Conservation (phyloP, 1,140 invertebrate species). For the Yoshiicerus persimilis region DNA sequence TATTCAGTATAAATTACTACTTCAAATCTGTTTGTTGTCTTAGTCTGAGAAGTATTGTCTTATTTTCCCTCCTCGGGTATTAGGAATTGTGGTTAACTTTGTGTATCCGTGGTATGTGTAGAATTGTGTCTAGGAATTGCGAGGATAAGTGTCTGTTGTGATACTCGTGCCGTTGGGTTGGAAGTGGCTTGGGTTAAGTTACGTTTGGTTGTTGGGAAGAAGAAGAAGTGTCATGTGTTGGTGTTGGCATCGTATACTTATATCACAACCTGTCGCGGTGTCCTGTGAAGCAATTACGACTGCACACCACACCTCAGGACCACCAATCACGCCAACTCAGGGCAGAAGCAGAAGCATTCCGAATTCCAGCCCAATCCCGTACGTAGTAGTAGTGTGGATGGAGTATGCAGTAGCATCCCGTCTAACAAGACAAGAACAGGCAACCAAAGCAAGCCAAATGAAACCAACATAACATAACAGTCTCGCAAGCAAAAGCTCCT, state of each 20-base stretch:
- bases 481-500: background rate
- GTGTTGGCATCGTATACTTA: conserved; percentile 45
- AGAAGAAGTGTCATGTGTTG: conserved; percentile 44
- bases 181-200: background rate
- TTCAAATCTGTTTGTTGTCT: too few relatives aligned
- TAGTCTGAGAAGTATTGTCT: too few relatives aligned
- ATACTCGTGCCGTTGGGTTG: conserved; percentile 31
- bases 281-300: conserved; percentile 50
- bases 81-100: background rate
- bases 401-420: background rate
- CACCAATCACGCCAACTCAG: conserved; percentile 48
- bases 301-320: conserved; percentile 40
- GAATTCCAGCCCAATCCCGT: conserved; percentile 15
- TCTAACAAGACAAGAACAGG: background rate
- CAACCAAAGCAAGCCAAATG: background rate
- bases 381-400: background rate
- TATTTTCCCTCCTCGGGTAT: too few relatives aligned
- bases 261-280: conserved; percentile 49
- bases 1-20: too few relatives aligned
- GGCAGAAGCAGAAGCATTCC: conserved; percentile 35
- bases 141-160: background rate
- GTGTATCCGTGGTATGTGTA: background rate
- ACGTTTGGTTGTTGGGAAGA: conserved; percentile 27
- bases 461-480: background rate
- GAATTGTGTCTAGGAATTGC: background rate